phyloP scores from a whole-genome alignment of 2,888 invertebrate species.

The Eristalis arbustorum region DNA sequence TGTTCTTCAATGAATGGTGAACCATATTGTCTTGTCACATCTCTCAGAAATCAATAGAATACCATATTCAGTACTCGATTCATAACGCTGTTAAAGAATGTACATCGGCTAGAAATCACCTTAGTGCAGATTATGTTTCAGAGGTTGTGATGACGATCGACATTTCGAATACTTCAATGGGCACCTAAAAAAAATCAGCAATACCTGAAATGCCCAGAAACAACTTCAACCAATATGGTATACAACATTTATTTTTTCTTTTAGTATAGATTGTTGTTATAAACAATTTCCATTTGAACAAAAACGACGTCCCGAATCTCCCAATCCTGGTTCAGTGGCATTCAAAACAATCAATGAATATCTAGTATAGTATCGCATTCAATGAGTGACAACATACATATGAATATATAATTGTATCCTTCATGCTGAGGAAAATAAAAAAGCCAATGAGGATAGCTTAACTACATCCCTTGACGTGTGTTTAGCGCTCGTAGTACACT shows the following conservation, averaged over 20 bases:
- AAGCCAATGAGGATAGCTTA: background rate
- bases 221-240: background rate
- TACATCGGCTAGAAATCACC: too few species aligned
- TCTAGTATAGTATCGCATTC: constrained; percentile 24
- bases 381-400: constrained; percentile 32
- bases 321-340: background rate
- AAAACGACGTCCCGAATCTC: constrained; percentile 22
- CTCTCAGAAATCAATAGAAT: too few species aligned
- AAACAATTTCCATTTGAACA: constrained; percentile 47
- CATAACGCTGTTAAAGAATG: too few species aligned
- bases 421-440: background rate
- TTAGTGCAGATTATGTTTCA: too few species aligned
- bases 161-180: too few species aligned
- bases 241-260: constrained; percentile 36
- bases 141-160: too few species aligned
- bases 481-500: constrained; percentile 94
- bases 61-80: too few species aligned
- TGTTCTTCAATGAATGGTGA: too few species aligned
- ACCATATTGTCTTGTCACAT: too few species aligned
- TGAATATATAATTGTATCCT: constrained; percentile 16
- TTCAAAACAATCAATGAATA: constrained; percentile 9
- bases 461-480: background rate
- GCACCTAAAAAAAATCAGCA: too few species aligned
- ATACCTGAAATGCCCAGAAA: too few species aligned
- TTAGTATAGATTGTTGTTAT: constrained; percentile 11